A percentile compares a stretch with the other conserved stretches of the same genome.
phyloP scores from a whole-genome alignment of 2,888 invertebrate genomes.

The Dicyrtoma fusca region DNA sequence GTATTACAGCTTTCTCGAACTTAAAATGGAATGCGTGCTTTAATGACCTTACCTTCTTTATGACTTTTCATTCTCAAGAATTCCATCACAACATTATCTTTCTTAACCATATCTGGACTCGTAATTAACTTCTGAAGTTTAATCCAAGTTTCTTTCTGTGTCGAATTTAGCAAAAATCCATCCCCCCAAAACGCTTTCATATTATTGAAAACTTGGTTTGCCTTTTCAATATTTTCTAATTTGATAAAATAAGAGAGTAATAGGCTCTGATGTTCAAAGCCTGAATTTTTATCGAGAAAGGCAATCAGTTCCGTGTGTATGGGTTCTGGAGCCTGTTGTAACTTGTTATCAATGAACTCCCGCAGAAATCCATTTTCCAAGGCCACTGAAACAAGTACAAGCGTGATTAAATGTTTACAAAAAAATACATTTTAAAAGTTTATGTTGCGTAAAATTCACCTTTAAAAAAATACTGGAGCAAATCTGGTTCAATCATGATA shows the following conservation, averaged over 20 bases:
- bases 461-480: conserved; percentile 68
- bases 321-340: conserved; percentile 4
- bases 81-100: conserved; percentile 28
- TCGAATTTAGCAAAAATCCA: conserved; percentile 21
- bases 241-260: conserved; percentile 21
- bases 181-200: conserved; percentile 34
- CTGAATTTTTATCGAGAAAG: conserved; percentile 22
- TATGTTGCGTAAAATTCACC: conserved; percentile 60
- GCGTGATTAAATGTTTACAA: not conserved
- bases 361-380: conserved; percentile 21
- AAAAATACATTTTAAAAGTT: too few species aligned
- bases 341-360: conserved; percentile 28
- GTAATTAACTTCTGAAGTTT: conserved; percentile 9
- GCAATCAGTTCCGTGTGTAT: conserved; percentile 13
- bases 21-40: not conserved
- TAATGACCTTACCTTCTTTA: conserved; percentile 8
- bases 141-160: conserved; percentile 25
- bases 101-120: not conserved
- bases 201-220: conserved; percentile 18
- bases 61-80: conserved; percentile 35
- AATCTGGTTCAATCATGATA: conserved; percentile 58
- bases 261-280: conserved; percentile 23
- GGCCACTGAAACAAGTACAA: conserved; percentile 23
- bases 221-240: conserved; percentile 20
- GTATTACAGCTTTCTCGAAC: too few species aligned